Conservation (phyloP, 2,797 vertebrate species). For the Danio jaintianensis region DNA sequence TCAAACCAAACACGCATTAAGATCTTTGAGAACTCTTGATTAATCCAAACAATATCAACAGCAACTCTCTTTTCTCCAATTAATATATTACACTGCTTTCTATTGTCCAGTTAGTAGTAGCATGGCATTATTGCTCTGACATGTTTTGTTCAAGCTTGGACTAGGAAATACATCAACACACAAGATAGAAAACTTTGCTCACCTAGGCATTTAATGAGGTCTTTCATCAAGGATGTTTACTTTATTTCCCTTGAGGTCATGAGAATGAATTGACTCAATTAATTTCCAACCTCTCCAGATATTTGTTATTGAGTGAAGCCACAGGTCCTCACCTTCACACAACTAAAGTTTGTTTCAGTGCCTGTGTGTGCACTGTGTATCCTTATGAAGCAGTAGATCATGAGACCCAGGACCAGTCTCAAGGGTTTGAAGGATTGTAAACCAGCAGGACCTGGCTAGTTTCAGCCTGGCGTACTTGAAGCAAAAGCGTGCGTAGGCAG, state of each 20-base stretch:
- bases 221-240: conserved; percentile 32
- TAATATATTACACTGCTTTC: background rate
- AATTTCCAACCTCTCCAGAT: conserved; percentile 55
- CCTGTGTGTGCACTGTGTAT: conserved; percentile 2
- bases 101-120: background rate
- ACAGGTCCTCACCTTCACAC: conserved; percentile 30
- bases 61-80: background rate
- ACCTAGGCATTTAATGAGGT: background rate
- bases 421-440: conserved; percentile 83
- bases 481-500: conserved; percentile 69
- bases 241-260: conserved; percentile 65
- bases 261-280: conserved; percentile 68
- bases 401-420: conserved; percentile 51
- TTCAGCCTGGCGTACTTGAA: conserved; percentile 75
- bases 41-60: background rate
- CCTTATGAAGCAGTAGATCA: conserved; percentile 34
- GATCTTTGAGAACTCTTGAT: background rate
- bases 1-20: no score
- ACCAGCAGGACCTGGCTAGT: conserved; percentile 79
- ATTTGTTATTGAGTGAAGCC: conserved; percentile 58
- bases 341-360: conserved; percentile 40
- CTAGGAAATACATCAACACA: conserved; percentile 3
- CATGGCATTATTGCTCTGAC: background rate
- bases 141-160: background rate
- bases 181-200: background rate